Evolutionary conservation across 1,140 invertebrate genomes (phyloP), one percentile per base, ranked within the genome.

Genomic region (Aplysia californica): DNA sequence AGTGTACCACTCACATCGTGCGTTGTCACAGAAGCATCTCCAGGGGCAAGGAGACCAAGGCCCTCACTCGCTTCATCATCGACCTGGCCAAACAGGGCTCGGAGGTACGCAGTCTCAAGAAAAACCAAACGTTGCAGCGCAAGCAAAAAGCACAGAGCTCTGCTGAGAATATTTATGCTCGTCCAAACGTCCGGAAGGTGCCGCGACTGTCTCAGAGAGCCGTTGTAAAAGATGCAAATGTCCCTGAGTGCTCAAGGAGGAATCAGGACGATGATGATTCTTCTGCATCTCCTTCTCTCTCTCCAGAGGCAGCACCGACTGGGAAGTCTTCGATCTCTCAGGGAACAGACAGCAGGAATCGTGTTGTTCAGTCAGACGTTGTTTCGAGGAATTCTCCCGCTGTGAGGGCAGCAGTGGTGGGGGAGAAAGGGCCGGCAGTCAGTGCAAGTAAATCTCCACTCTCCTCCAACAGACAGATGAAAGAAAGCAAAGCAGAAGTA

Each of bases 1-100:
- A 89, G 50, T 87, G 85, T 72, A 84, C 82, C 58, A 81, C 75
- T 20, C 89, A 90, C 79, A 67, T 89, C 1, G 71, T 81, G 21
- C 75, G 85, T 35, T 66, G 76, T 2, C 90, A 90, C 78, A 20
- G 72, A 71, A 38, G 64, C 39, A 15, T 74, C 44, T 15, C 20
- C 55, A 23, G 74, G 59, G 26, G 64, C 26, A 20, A 36, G 64
- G 5, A 64, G 58, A 23, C 33, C 39, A 3, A 56, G 56, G 23
- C 71, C 77, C 56, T 83, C 10, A 78, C 79, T n/a, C 61, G 67
- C 20, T 80, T 79, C 55, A 83, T 86, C n/a, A 79, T 81, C 23
- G 83, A 86, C 76, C 75, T 86, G 33, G 82, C 82, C 66, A 83
- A 83, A 29, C 82, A 84, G 56, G 84, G 80, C 4, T 80, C 79